These are phyloP conservation scores for Australoheros facetus DNA, from an alignment of 2,797 vertebrate genomes.

Conservation along the genomic window DNA sequence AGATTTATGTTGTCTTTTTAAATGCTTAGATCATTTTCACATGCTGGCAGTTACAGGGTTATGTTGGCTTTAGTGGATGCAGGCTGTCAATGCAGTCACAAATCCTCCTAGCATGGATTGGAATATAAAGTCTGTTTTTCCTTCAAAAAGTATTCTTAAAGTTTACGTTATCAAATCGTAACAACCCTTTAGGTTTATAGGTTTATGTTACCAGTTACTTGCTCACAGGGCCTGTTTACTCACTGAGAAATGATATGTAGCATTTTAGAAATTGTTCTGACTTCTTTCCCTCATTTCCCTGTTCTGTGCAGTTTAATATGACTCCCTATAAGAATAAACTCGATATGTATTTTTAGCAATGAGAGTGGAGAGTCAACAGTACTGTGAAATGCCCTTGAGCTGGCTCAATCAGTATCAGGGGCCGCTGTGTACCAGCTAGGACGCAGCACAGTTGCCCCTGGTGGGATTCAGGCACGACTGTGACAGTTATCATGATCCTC, in stretches of 20 bases:
- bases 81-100: neutral
- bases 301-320: neutral
- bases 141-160: neutral
- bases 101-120: neutral
- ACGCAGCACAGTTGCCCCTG: neutral
- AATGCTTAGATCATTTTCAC: neutral
- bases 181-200: neutral
- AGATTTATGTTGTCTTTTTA: neutral
- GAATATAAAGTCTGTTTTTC: neutral
- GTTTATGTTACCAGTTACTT: neutral
- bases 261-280: neutral
- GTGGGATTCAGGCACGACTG: neutral
- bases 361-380: neutral
- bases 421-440: neutral
- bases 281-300: neutral
- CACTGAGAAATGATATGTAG: neutral
- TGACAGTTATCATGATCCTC: neutral
- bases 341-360: neutral
- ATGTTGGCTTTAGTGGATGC: neutral
- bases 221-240: neutral
- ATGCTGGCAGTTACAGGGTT: neutral
- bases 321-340: neutral
- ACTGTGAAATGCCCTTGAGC: neutral
- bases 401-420: neutral
- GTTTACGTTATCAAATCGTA: neutral